phyloP scores from a whole-genome alignment of 2,888 invertebrate species.

The Pterostichus niger region DNA sequence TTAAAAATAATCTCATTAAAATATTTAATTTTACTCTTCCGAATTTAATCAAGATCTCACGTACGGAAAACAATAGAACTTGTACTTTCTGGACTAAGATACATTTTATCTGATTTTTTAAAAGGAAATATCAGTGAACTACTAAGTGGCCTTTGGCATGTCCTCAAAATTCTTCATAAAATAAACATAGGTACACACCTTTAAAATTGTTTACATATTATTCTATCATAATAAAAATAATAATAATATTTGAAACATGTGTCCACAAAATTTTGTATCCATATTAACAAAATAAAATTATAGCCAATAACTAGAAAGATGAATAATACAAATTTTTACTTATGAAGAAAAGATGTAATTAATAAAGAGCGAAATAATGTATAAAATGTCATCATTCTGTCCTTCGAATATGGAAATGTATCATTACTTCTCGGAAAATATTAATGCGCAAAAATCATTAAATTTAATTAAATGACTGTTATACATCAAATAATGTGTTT shows the following conservation, averaged over 20 bases:
- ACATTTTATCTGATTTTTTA: conserved; percentile 19
- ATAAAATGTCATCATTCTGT: no score
- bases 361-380: no score
- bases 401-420: no score
- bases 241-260: conserved; percentile 1
- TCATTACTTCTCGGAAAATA: no score
- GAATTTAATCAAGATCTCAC: no score
- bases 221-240: not conserved
- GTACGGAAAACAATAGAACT: conserved; percentile 19
- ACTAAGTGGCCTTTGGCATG: not conserved
- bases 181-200: conserved; percentile 15
- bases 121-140: conserved; percentile 1
- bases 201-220: not conserved
- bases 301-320: not conserved
- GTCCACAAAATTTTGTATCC: not conserved
- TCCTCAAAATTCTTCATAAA: not conserved
- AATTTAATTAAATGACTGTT: no score
- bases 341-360: no score
- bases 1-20: not conserved
- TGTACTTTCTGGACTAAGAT: not conserved
- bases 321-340: not conserved
- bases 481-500: not conserved
- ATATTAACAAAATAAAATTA: not conserved
- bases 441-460: no score
- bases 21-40: no score